phyloP scores from a whole-genome alignment of 2,113 vertebrate species.

The Dasyornis broadbenti region DNA sequence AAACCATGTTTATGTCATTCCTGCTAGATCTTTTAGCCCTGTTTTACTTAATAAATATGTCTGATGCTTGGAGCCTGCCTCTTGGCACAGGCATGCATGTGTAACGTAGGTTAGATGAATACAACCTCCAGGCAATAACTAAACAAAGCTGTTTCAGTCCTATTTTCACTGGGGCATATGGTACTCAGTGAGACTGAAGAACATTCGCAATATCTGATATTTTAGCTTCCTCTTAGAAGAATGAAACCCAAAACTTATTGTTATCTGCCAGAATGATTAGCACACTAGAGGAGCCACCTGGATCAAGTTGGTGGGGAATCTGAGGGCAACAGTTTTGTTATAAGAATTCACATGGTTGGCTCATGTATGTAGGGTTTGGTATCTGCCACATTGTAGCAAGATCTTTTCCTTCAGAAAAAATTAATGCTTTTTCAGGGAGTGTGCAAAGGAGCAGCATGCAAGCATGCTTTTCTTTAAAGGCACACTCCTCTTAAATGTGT shows the following conservation, averaged over 20 bases:
- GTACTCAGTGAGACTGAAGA: neutral
- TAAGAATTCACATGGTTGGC: neutral
- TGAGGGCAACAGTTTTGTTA: neutral
- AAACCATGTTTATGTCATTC: neutral
- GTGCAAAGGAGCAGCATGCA: neutral
- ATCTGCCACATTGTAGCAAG: neutral
- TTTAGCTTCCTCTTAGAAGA: neutral
- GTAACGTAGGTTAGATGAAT: neutral
- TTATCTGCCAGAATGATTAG: neutral
- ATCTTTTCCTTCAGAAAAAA: neutral
- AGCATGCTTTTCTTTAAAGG: neutral
- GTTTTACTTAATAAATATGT: neutral
- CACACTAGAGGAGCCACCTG: neutral
- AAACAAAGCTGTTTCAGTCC: neutral
- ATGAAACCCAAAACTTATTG: neutral
- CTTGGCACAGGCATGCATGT: neutral
- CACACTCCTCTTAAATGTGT: neutral
- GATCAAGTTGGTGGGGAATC: neutral
- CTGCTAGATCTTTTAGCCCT: neutral
- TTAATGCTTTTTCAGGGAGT: neutral
- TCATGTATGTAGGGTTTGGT: neutral
- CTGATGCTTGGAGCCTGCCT: neutral
- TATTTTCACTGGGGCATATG: neutral
- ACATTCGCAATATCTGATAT: neutral
- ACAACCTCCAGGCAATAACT: neutral